A percentile compares a stretch with the other conserved stretches of the same genome.
Conservation (phyloP, 2,888 invertebrate genomes). For the Agrotis clavis region DNA sequence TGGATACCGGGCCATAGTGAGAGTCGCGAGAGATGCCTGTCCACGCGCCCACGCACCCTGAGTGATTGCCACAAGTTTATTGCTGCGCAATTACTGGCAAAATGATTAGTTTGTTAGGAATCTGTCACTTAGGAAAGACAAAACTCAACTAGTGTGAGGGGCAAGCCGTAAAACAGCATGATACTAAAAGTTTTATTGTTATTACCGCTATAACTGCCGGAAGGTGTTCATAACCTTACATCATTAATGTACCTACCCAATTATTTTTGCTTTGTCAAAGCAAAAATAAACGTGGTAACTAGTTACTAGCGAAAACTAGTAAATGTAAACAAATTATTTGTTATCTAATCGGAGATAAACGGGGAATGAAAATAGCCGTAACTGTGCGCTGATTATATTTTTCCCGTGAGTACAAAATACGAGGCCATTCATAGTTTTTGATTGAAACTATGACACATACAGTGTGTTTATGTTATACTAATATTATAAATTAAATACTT, state of each 20-base stretch:
- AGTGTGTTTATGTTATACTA: no score
- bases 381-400: neutral
- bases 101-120: neutral
- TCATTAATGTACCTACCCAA: constrained; percentile 2
- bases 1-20: no score
- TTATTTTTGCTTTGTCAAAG: constrained; percentile 4
- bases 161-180: neutral
- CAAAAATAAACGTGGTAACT: neutral
- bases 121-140: neutral
- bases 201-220: neutral
- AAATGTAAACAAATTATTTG: constrained; percentile 16
- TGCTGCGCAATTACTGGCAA: neutral
- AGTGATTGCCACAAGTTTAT: no score
- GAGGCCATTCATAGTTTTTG: neutral
- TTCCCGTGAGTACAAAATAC: neutral
- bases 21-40: no score
- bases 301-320: neutral
- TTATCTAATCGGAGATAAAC: constrained; percentile 8
- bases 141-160: neutral
- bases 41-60: no score
- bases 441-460: neutral
- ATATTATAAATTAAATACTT: neutral
- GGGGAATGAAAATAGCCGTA: constrained; percentile 2
- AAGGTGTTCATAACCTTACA: constrained; percentile 1
- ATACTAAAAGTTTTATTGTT: constrained; percentile 11